Base-by-base conservation (phyloP, 2,888 invertebrate genomes). In the Euproctis similis region DNA sequence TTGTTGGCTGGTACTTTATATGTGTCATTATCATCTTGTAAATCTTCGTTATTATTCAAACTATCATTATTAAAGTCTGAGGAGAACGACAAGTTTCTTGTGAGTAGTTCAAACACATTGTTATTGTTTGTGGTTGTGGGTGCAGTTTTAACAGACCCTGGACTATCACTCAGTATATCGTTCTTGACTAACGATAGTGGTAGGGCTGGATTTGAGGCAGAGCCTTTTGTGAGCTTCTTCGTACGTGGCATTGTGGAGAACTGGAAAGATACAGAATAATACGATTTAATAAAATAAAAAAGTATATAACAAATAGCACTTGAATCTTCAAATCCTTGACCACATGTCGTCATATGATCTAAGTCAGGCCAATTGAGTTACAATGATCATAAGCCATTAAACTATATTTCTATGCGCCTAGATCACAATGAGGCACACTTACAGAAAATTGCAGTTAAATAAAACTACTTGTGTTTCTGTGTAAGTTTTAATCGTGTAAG, bases 161-260 rank as follows among this genome's bases (percentile, higher is more conserved):
- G 69, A 18, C 69, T 65, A 40, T 72, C 70, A 39, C 61, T 70
- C 3, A 84, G 54, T 22, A 81, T 81, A 51, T 80, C 80, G 42
- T 78, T 67, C 41, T 82, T 85, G 24, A 80, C 80, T 43, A 84
- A 49, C 12, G 84, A 81, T 29, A 84, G 51, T 1, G 78, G 61
- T 39, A 80, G 74, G 55, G 71, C 59, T 12, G 70, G 59, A 0
- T 70, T 59, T 12, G 71, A 59, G 0, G 70, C 70, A 24, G 82
- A 76, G 45, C 75, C 72, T n/a, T 84, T 71, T 11, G 77, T 74
- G n/a, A 72, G 45, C 44, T 85, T 85, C 57, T 87, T 87, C 31
- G 82, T 86, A 25, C 87, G 78, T 14, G 88, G 88, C 85, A 89
- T 88, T 30, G 88, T 88, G 34, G 88, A 88, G 60, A 87, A 88